Percentiles rank a stretch among this genome's conserved stretches.
These are phyloP conservation scores for Lasioglossum pauxillum DNA, from an alignment of 2,888 invertebrate genomes.

Conservation along the genomic window DNA sequence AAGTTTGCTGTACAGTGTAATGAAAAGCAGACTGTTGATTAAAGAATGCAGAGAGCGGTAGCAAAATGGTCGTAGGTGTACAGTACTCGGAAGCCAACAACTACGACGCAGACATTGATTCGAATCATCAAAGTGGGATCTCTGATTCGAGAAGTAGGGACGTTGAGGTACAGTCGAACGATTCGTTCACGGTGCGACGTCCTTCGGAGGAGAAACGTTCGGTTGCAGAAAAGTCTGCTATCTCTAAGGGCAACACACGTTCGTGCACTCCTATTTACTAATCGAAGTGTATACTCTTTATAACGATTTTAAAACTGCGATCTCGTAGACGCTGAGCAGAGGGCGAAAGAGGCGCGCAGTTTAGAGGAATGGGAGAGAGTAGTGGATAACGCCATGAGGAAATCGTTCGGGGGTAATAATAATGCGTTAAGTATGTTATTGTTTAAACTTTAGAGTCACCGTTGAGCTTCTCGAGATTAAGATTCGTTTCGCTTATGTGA, in stretches of 20 bases:
- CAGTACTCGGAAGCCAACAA: conserved; percentile 41
- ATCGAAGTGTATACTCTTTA: not conserved
- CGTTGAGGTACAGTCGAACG: not conserved
- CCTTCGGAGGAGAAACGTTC: not conserved
- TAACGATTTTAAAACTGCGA: not conserved
- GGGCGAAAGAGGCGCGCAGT: conserved; percentile 54
- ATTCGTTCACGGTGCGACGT: not conserved
- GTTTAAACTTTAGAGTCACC: not conserved
- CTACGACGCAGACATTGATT: conserved; percentile 13
- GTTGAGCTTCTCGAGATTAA: not conserved
- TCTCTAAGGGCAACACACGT: conserved; percentile 29
- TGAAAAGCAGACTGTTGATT: not conserved
- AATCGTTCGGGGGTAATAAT: not conserved
- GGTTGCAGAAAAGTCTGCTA: not conserved
- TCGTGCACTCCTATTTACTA: conserved; percentile 8
- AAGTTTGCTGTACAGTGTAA: not conserved
- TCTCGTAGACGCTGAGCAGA: conserved; percentile 10
- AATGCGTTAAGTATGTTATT: not conserved
- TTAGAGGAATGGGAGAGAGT: conserved; percentile 70
- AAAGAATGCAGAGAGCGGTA: conserved; percentile 25
- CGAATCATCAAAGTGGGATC: not conserved
- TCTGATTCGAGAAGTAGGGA: not conserved
- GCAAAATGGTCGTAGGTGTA: conserved; percentile 18
- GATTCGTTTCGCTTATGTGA: not conserved
- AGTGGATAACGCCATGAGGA: conserved; percentile 30